These are phyloP conservation scores for Eulithis testata DNA, from an alignment of 2,888 invertebrate species.

Conservation along the genomic window DNA sequence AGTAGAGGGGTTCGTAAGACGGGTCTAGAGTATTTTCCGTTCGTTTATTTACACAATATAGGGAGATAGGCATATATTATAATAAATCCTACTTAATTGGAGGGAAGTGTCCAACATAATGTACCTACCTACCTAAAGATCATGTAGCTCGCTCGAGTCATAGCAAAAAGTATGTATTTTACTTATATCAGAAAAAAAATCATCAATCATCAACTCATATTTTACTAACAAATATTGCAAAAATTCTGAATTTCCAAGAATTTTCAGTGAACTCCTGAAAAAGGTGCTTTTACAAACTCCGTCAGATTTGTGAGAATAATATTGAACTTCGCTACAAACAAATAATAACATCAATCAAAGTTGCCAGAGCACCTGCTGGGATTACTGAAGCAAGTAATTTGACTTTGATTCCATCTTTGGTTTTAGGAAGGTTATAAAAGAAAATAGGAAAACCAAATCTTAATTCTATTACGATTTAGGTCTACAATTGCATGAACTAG, in stretches of 20 bases:
- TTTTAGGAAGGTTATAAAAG: conserved; percentile 20
- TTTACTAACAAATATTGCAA: not conserved
- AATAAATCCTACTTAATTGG: too few relatives aligned
- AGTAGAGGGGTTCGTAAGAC: conserved; percentile 8
- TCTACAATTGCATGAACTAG: not conserved
- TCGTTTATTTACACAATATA: not conserved
- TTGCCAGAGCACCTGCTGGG: conserved; percentile 49
- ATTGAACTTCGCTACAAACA: conserved; percentile 40
- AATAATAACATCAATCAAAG: conserved; percentile 47
- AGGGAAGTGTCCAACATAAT: too few relatives aligned
- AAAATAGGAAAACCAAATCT: not conserved
- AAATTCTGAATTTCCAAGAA: conserved; percentile 4
- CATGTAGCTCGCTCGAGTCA: too few relatives aligned
- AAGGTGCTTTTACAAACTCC: conserved; percentile 14
- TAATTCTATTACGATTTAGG: not conserved
- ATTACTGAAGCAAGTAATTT: conserved; percentile 50
- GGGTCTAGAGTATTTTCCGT: not conserved
- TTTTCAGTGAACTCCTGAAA: conserved; percentile 8
- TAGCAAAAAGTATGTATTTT: not conserved
- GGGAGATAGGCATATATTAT: too few relatives aligned
- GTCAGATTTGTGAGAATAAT: conserved; percentile 34
- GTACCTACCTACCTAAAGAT: too few relatives aligned
- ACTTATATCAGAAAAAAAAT: not conserved
- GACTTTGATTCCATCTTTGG: conserved; percentile 47
- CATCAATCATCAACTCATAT: not conserved